These are phyloP conservation scores for Eueides isabella DNA, from an alignment of 1,140 invertebrate species.

Conservation along the genomic window DNA sequence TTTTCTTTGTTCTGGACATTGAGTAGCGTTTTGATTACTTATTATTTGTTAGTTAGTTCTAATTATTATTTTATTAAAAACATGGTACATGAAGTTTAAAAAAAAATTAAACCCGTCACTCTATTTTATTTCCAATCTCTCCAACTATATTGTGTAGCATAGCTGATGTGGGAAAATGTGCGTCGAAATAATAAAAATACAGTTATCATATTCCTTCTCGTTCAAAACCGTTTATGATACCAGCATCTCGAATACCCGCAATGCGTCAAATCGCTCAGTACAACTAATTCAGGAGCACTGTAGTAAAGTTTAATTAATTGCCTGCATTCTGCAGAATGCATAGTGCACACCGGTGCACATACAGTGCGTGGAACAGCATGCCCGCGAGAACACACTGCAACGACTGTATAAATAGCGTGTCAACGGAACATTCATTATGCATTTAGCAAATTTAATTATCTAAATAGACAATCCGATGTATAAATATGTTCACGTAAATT, in stretches of 20 bases:
- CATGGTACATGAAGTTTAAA: no score
- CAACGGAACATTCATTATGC: neutral
- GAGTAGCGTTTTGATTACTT: no score
- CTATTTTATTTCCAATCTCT: no score
- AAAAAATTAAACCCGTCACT: no score
- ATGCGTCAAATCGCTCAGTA: neutral
- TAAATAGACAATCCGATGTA: neutral
- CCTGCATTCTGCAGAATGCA: slow-evolving; percentile 5
- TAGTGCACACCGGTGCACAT: neutral
- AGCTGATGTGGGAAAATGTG: no score
- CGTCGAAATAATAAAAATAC: no score
- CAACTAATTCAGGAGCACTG: slow-evolving; percentile 2
- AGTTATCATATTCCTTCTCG: neutral
- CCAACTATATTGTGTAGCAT: no score
- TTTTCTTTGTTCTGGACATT: no score
- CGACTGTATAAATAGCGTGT: neutral
- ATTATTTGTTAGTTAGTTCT: no score
- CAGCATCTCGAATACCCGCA: neutral
- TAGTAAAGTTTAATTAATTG: slow-evolving; percentile 15
- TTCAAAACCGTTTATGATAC: slow-evolving; percentile 12
- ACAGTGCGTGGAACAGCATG: neutral
- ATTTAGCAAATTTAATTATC: slow-evolving; percentile 2
- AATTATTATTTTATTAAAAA: no score
- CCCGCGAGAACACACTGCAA: neutral
- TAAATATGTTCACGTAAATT: neutral